Evolutionary conservation across 2,797 vertebrate genomes (phyloP).

Genomic region (Botia almorhae): DNA sequence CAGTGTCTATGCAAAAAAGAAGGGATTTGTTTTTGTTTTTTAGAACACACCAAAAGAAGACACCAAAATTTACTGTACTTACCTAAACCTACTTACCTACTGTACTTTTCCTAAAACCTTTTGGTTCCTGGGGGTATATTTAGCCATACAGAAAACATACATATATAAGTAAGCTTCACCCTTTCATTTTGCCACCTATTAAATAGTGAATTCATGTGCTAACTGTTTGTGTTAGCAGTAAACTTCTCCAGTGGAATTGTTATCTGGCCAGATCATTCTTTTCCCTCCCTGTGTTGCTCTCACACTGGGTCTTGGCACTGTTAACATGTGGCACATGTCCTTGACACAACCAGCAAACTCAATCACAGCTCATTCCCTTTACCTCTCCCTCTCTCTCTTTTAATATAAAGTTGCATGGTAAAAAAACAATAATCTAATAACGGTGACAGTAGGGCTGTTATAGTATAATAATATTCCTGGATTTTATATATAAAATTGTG

Average conservation of each 20-base stretch:
- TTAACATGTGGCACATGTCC: conserved; percentile 96
- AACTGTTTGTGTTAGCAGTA: conserved; percentile 85
- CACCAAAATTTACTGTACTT: too few relatives aligned
- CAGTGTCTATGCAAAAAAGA: too few relatives aligned
- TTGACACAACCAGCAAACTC: conserved; percentile 87
- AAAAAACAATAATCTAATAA: conserved; percentile 99
- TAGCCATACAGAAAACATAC: not conserved
- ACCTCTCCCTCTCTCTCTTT: conserved; percentile 66
- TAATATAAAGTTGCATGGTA: conserved; percentile 92
- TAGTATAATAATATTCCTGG: not conserved
- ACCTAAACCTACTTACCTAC: too few relatives aligned
- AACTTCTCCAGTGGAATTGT: conserved; percentile 80
- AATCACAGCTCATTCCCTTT: conserved; percentile 4
- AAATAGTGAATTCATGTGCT: conserved; percentile 84
- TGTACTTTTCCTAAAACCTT: not conserved
- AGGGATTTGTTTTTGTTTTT: too few relatives aligned
- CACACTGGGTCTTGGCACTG: conserved; percentile 80
- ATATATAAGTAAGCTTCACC: conserved; percentile 70
- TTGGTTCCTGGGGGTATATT: not conserved
- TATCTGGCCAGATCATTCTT: conserved; percentile 73
- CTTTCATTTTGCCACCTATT: conserved; percentile 75
- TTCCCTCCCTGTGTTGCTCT: conserved; percentile 58
- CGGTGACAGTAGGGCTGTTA: conserved; percentile 92
- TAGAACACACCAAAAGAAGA: too few relatives aligned
- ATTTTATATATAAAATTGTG: not conserved